Evolutionary conservation across 1,140 invertebrate genomes (phyloP), one percentile per base, ranked within the genome.

Genomic region (Magallana gigas): DNA sequence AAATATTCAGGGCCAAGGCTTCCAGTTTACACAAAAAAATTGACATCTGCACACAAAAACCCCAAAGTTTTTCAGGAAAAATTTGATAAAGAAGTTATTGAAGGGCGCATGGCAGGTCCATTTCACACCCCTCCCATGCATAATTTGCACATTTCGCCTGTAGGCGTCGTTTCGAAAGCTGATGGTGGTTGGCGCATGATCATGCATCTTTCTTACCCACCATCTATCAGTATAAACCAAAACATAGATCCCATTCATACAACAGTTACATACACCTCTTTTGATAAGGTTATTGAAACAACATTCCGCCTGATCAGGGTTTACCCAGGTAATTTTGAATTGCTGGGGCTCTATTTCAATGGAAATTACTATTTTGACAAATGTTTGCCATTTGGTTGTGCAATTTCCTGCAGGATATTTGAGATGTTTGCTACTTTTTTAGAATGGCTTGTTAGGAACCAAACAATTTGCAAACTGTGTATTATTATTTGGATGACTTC

Each of bases 201-300:
- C 58, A 83, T 64, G n/a, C 88, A 86, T 57, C 59, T 89, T 16
- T 89, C 88, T 7, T 81, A 84, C 29, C 88, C 88, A 56, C 23
- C 9, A 29, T 36, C 29, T 1, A 11, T 16, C 12, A 48, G 81
- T 11, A 82, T 82, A 12, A 82, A 82, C 81, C 8, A 59, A 1
- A 9, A 18, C 59, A 84, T 59, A 84, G 57, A 84, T 23, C 36
- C 68, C 56, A 80, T 58, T 29, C 23, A 57, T 58, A 29, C 36
- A 58, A 36, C 36, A 18, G 85, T 86, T n/a, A 56, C 16, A 2
- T 86, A 86, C 76, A 59, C 85, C n/a, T n/a, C n/a, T n/a, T n/a
- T n/a, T n/a, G n/a, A n/a, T n/a, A n/a, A n/a, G n/a, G n/a, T 64
- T 16, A 18, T 81, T 86, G 59, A 62, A 62, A 62, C 4, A 16